Evolutionary conservation across 2,113 vertebrate genomes (phyloP), one percentile per base, ranked within the genome.

Genomic region (Talpa occidentalis): DNA sequence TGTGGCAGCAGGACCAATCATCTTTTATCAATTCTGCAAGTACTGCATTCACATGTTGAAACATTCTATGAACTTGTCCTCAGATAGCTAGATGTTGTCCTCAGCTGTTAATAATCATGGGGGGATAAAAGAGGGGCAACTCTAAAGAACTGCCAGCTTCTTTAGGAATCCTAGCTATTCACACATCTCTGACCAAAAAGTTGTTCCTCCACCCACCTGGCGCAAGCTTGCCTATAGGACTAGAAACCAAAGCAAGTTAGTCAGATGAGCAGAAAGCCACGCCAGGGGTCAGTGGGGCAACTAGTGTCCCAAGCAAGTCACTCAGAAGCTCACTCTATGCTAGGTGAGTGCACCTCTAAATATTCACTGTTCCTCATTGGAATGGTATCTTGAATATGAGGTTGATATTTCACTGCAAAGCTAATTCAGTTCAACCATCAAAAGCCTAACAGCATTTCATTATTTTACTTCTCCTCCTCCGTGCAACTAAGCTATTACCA

Each of bases 351-450:
- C 26, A 32, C 37, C 60, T 19, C 15, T 3, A 54, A 72, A 42
- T 8, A 4, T 1, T 7, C 47, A 8, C 11, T 1, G 5, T 1
- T 22, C 40, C 15, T 35, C 47, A 0, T 0, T 0, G 1, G 0
- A 26, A 16, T 0, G 30, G n/a, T 11, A 4, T 35, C 19, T 32
- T 0, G 0, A 28, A 1, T 17, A 30, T 3, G 2, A 12, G 49
- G 8, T 4, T 0, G 66, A 11, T 47, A 4, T 8, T 1, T 35
- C 37, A 0, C 3, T 19, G 17, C 67, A 37, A 35, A 14, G 64
- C 49, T 6, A 64, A 9, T 15, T 30, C 66, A 26, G 12, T 40
- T 40, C 35, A 47, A 3, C 37, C 44, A 24, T 14, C 3, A 6
- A 42, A 26, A n/a, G 10, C 28, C n/a, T 40, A 16, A 5, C 0